These are phyloP conservation scores for Cerastis rubricosa DNA, from an alignment of 2,888 invertebrate genomes.

Conservation along the genomic window DNA sequence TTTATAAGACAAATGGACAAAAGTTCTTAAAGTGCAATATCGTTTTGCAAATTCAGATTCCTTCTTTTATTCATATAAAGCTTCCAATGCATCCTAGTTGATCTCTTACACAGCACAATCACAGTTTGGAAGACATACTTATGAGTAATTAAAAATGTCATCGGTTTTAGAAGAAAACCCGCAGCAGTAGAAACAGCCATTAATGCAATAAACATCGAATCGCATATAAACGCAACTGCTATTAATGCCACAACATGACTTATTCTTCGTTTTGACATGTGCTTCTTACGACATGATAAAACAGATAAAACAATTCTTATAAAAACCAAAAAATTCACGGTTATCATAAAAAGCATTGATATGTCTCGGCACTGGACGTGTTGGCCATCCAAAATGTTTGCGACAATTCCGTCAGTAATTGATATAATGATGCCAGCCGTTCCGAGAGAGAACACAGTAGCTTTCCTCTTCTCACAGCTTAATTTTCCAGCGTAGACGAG, in stretches of 20 bases:
- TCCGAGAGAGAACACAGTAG: slow-evolving; percentile 38
- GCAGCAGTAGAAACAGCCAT: background rate
- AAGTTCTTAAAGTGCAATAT: background rate
- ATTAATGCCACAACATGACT: slow-evolving; percentile 46
- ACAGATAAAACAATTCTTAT: slow-evolving; percentile 43
- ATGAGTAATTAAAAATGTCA: slow-evolving; percentile 18
- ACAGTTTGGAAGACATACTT: slow-evolving; percentile 45
- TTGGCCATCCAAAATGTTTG: background rate
- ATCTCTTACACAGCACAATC: slow-evolving; percentile 46
- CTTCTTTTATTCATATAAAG: slow-evolving; percentile 20
- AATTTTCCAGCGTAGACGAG: slow-evolving; percentile 46
- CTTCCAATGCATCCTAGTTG: slow-evolving; percentile 42
- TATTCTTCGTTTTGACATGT: slow-evolving; percentile 37
- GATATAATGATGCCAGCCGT: background rate
- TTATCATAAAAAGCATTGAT: background rate
- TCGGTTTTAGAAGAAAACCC: background rate
- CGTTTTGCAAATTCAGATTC: background rate
- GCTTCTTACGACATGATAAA: slow-evolving; percentile 44
- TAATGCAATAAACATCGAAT: slow-evolving; percentile 39
- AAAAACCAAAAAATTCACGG: slow-evolving; percentile 37
- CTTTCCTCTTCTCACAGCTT: slow-evolving; percentile 51
- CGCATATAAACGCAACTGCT: slow-evolving; percentile 54
- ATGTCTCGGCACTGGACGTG: background rate
- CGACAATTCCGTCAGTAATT: slow-evolving; percentile 17
- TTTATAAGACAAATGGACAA: background rate